phyloP scores from a whole-genome alignment of 2,888 invertebrate genomes.

The Cheilosia variabilis region DNA sequence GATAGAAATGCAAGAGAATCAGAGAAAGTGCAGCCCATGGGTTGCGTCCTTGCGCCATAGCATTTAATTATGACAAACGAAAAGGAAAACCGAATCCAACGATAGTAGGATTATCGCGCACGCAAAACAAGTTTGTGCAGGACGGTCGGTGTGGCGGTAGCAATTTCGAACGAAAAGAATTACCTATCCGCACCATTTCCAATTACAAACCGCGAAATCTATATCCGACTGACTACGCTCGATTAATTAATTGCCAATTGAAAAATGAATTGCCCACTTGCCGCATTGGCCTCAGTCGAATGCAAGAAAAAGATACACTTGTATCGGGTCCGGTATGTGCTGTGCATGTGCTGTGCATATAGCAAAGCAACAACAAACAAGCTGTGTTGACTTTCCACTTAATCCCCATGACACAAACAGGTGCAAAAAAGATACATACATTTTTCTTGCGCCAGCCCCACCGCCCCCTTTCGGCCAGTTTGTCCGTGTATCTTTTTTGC shows the following conservation, averaged over 20 bases:
- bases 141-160: constrained; percentile 16
- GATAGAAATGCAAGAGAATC: constrained; percentile 1
- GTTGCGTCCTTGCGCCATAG: not conserved
- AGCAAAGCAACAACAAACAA: constrained; percentile 21
- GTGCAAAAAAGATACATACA: constrained; percentile 54
- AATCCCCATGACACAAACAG: constrained; percentile 54
- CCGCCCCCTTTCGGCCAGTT: too few relatives aligned
- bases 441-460: constrained; percentile 13
- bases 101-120: constrained; percentile 14
- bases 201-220: constrained; percentile 65
- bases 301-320: constrained; percentile 63
- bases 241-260: constrained; percentile 75
- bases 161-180: constrained; percentile 44
- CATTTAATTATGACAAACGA: constrained; percentile 25
- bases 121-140: constrained; percentile 43
- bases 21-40: not conserved
- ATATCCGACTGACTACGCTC: constrained; percentile 52
- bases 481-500: constrained; percentile 11
- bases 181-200: constrained; percentile 61
- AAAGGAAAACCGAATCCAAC: not conserved
- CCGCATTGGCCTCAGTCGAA: constrained; percentile 25
- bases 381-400: constrained; percentile 47
- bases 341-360: not conserved
- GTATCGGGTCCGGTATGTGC: not conserved
- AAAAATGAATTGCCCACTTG: constrained; percentile 64